Base-by-base conservation (phyloP, 2,797 vertebrate species). In the Alosa sapidissima region DNA sequence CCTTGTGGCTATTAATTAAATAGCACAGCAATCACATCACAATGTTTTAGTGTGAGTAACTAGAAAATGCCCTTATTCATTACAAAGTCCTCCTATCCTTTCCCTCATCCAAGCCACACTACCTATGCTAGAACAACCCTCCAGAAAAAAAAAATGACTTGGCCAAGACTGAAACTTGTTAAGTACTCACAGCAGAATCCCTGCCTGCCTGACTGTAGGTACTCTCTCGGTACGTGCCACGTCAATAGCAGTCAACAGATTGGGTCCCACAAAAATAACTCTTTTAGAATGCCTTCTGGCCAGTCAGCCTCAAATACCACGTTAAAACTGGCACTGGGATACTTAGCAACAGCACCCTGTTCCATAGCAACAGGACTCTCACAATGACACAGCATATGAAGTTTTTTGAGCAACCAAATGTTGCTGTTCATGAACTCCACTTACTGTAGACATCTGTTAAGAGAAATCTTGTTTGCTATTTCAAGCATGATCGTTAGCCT, bases 331-430 rank as follows among this genome's bases (percentile, higher is more conserved):
- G 82, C 82, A 85, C 62, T 10, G 81, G 72, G 86, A 87, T 62
- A 81, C 87, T 83, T 88, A 88, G 89, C 89, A 91, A 91, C 85
- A 45, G 83, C 47, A n/a, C 86, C 83, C 87, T 82, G 88, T 86
- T 88, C 89, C 86, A 91, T 86, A 88, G 91, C 87, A 89, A 90
- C 88, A 75, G 85, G n/a, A 65, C 83, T 87, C 90, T 89, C 85
- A 86, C 72, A 19, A 49, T 85, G 89, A 84, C 85, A 88, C 81
- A 88, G 86, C 47, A 16, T 85, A 87, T 87, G 84, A 86, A 84
- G 72, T 45, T 68, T 45, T 68, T 84, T 83, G 84, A 88, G 48
- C 82, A 7, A 41, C 72, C 72, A 78, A 78, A 78, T 78, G 72
- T 78, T 47, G 41, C 72, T 16, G 2, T 47, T 78, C 47, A 45